Evolutionary conservation across 53 echinoderm and acorn worm genomes (phyloP).

Genomic region (Henricia sp.): DNA sequence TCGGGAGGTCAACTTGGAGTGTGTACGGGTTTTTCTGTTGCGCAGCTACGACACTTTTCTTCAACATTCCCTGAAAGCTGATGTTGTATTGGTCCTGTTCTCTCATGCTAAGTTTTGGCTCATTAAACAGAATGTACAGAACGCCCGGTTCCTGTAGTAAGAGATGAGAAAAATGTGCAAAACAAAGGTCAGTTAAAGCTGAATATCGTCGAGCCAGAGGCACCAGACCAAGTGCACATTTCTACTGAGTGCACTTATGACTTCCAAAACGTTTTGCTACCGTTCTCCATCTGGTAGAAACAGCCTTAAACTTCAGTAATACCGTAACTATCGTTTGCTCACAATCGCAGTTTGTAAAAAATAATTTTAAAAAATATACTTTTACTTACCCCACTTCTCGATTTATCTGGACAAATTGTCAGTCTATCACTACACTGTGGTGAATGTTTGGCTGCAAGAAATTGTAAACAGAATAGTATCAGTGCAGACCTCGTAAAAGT

Average conservation of each 20-base stretch:
- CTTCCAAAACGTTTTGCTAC: too few species aligned
- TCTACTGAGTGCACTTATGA: too few species aligned
- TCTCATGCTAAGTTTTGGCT: neutral
- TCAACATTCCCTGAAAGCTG: slow-evolving; percentile 43
- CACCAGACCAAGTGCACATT: too few species aligned
- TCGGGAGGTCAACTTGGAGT: slow-evolving; percentile 67
- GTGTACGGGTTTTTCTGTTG: slow-evolving; percentile 56
- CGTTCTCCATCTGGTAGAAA: too few species aligned
- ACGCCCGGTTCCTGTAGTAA: slow-evolving; percentile 3
- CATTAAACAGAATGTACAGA: slow-evolving; percentile 23
- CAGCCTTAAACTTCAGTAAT: too few species aligned
- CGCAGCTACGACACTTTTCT: slow-evolving; percentile 43
- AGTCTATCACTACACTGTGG: slow-evolving; percentile 43
- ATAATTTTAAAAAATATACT: too few species aligned
- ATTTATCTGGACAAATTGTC: slow-evolving; percentile 52
- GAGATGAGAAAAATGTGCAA: neutral
- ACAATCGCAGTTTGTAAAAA: too few species aligned
- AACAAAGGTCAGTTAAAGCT: neutral
- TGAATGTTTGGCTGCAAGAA: slow-evolving; percentile 21
- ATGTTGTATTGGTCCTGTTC: slow-evolving; percentile 44
- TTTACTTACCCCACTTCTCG: slow-evolving; percentile 70
- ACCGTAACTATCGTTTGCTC: too few species aligned
- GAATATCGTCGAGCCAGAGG: too few species aligned
- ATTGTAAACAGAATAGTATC: too few species aligned
- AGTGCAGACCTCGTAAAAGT: too few species aligned